phyloP scores from a whole-genome alignment of 1,140 invertebrate genomes.

The Daktulosphaira vitifoliae region DNA sequence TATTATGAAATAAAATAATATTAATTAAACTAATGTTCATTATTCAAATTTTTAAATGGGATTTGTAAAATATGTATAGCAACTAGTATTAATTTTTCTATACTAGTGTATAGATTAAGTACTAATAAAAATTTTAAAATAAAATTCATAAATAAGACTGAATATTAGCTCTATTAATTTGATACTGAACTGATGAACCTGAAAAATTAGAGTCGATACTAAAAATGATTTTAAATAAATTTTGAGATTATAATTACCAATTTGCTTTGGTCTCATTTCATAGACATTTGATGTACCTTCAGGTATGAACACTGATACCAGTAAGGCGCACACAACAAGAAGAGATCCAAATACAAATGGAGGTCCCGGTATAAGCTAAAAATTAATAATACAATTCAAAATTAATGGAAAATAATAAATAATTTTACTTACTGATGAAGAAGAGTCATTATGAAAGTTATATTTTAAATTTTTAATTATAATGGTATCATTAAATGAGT shows the following conservation, averaged over 20 bases:
- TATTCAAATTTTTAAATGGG: too few relatives aligned
- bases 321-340: conserved; percentile 87
- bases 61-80: too few relatives aligned
- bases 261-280: conserved; percentile 10
- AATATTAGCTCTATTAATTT: conserved; percentile 22
- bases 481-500: conserved; percentile 2
- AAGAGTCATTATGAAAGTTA: conserved; percentile 9
- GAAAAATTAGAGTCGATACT: background rate
- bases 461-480: conserved; percentile 26
- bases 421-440: conserved; percentile 18
- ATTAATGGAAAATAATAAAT: background rate
- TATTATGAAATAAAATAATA: too few relatives aligned
- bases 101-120: too few relatives aligned
- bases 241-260: conserved; percentile 1
- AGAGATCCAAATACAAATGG: conserved; percentile 98
- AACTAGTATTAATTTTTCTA: too few relatives aligned
- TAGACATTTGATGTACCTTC: conserved; percentile 19
- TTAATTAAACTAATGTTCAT: too few relatives aligned
- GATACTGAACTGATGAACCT: conserved; percentile 22
- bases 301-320: conserved; percentile 87
- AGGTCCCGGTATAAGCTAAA: conserved; percentile 86
- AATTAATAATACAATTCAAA: conserved; percentile 35
- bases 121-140: background rate
- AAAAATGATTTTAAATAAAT: background rate
- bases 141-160: conserved; percentile 17